These are phyloP conservation scores for Cyclophora punctaria DNA, from an alignment of 2,888 invertebrate genomes.

Conservation along the genomic window DNA sequence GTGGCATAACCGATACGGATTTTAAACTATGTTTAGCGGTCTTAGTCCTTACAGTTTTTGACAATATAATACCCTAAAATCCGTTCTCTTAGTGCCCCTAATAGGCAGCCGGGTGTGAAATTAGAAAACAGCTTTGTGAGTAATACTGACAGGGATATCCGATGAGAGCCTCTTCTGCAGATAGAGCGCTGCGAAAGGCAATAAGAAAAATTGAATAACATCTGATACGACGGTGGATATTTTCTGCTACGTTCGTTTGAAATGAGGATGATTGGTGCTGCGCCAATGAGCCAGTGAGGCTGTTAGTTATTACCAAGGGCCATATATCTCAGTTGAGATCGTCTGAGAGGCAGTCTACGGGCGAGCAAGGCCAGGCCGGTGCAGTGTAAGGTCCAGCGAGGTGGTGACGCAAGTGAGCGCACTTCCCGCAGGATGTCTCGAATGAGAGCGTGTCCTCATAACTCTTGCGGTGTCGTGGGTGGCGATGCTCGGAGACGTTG, in stretches of 20 bases:
- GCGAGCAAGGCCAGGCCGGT: conserved; percentile 29
- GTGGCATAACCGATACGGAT: too few relatives aligned
- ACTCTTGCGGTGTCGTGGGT: conserved; percentile 58
- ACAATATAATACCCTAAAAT: conserved; percentile 22
- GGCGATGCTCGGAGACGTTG: conserved; percentile 48
- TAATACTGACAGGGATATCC: conserved; percentile 25
- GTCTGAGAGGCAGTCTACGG: conserved; percentile 61
- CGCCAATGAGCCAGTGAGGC: conserved; percentile 30
- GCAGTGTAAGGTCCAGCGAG: conserved; percentile 54
- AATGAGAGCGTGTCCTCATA: conserved; percentile 73
- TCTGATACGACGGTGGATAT: too few relatives aligned
- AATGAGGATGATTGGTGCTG: conserved; percentile 8
- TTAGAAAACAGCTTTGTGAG: conserved; percentile 38
- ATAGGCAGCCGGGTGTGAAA: conserved; percentile 39
- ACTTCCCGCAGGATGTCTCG: conserved; percentile 71
- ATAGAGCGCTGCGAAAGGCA: conserved; percentile 26
- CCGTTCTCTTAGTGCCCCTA: conserved; percentile 25
- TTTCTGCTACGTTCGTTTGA: background rate
- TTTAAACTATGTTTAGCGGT: conserved; percentile 5
- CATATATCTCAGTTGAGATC: conserved; percentile 48
- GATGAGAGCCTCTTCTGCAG: conserved; percentile 27
- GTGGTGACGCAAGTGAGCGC: conserved; percentile 60
- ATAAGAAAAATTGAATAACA: conserved; percentile 15
- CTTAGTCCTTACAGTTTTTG: conserved; percentile 13
- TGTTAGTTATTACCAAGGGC: conserved; percentile 18